phyloP scores from a whole-genome alignment of 1,140 invertebrate species.

The Macrobrachium rosenbergii region DNA sequence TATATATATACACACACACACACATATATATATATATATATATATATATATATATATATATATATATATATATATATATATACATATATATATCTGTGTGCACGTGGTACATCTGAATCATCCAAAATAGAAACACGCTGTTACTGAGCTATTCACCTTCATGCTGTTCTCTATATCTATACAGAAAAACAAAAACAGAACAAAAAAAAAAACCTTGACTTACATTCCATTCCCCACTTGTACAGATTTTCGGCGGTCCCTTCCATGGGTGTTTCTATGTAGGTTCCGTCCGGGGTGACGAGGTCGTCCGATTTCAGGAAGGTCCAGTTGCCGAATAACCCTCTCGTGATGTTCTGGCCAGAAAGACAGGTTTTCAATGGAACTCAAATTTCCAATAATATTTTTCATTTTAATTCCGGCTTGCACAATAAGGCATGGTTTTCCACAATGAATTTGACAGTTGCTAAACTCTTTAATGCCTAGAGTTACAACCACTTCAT shows the following conservation, averaged over 20 bases:
- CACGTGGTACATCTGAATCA: background rate
- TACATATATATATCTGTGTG: background rate
- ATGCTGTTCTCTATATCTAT: too few species aligned
- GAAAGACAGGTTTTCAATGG: constrained; percentile 54
- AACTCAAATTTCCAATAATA: background rate
- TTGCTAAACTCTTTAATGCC: too few species aligned
- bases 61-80: background rate
- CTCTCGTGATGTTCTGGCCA: constrained; percentile 87
- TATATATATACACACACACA: background rate
- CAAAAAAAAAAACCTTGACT: too few species aligned
- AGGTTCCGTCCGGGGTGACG: constrained; percentile 80
- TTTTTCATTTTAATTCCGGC: too few species aligned
- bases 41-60: background rate
- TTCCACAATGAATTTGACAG: too few species aligned
- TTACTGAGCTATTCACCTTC: too few species aligned
- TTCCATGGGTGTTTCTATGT: constrained; percentile 72
- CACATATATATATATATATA: background rate
- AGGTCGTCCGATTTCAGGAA: constrained; percentile 87
- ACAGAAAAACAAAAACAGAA: too few species aligned
- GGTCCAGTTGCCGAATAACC: constrained; percentile 93
- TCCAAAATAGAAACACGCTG: too few species aligned
- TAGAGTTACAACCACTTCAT: too few species aligned
- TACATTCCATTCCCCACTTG: constrained; percentile 82
- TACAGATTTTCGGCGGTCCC: constrained; percentile 81
- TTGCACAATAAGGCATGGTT: too few species aligned